Percentiles rank a stretch among this genome's conserved stretches.
Conservation (phyloP, 2,113 vertebrate genomes). For the Dinomys branickii region DNA sequence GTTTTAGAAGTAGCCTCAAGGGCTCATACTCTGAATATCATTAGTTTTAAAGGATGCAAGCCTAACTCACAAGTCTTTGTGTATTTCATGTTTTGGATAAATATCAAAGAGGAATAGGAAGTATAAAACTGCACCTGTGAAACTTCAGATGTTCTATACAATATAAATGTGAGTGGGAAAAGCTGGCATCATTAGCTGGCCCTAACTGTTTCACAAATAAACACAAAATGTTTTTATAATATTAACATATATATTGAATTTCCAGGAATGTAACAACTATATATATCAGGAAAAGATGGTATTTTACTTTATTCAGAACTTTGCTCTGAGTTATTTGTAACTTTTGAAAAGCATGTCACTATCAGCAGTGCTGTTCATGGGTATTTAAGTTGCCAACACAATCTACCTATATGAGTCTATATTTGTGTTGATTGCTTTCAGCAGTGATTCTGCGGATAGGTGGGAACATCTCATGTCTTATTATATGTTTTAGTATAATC, state of each 20-base stretch:
- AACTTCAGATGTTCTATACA: neutral
- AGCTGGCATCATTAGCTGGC: neutral
- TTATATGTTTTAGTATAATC: conserved; percentile 38
- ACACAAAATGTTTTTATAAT: conserved; percentile 53
- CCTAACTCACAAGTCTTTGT: conserved; percentile 28
- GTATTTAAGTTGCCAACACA: conserved; percentile 28
- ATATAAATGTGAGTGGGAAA: conserved; percentile 37
- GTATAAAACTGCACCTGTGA: conserved; percentile 19
- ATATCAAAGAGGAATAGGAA: conserved; percentile 37
- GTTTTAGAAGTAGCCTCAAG: conserved; percentile 62
- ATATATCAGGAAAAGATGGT: conserved; percentile 2
- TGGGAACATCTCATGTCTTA: neutral
- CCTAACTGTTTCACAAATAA: conserved; percentile 56
- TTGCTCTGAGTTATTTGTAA: conserved; percentile 41
- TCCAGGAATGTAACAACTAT: conserved; percentile 36
- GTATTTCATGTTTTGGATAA: conserved; percentile 52
- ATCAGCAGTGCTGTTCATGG: neutral
- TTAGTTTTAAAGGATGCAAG: conserved; percentile 61
- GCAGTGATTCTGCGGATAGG: neutral
- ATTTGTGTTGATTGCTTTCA: conserved; percentile 24
- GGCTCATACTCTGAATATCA: conserved; percentile 43
- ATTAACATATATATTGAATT: conserved; percentile 56
- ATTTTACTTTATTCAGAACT: conserved; percentile 61
- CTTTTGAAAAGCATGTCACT: conserved; percentile 42
- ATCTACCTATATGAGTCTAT: neutral